A percentile compares a stretch with the other conserved stretches of the same genome.
phyloP scores from a whole-genome alignment of 2,888 invertebrate species.

The Frankliniella intonsa region DNA sequence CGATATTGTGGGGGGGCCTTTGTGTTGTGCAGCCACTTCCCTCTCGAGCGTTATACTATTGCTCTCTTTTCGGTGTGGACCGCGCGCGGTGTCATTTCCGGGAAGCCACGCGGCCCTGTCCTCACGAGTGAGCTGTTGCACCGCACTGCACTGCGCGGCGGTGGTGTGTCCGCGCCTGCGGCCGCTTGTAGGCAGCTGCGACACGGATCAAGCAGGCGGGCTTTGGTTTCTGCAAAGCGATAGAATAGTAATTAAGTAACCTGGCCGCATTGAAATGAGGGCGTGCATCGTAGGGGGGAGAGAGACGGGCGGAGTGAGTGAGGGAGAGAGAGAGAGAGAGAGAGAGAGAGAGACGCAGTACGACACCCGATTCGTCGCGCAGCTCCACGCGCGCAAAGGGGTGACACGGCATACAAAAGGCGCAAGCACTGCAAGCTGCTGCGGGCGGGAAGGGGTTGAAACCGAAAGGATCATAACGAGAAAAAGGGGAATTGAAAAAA shows the following conservation, averaged over 20 bases:
- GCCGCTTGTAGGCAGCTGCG: slow-evolving; percentile 33
- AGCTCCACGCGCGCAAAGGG: slow-evolving; percentile 31
- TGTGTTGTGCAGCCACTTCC: no score
- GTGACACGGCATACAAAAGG: slow-evolving; percentile 28
- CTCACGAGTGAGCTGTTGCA: neutral
- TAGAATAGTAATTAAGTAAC: slow-evolving; percentile 8
- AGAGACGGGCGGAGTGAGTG: slow-evolving; percentile 33
- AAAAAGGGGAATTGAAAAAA: neutral
- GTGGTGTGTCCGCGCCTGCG: slow-evolving; percentile 32
- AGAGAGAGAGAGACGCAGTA: slow-evolving; percentile 32
- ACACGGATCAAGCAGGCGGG: neutral
- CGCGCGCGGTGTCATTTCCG: no score
- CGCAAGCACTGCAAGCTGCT: no score
- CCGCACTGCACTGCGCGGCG: neutral
- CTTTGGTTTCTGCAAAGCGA: neutral
- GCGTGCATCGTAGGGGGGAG: neutral
- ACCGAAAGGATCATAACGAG: neutral
- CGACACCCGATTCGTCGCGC: slow-evolving; percentile 16
- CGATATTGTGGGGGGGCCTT: no score
- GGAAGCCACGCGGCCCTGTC: no score
- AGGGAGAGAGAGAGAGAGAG: slow-evolving; percentile 25
- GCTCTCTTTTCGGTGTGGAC: no score
- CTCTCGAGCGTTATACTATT: no score
- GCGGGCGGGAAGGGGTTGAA: neutral
- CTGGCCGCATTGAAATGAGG: neutral